Base-by-base conservation (phyloP, 2,113 vertebrate genomes). In the Bolborhynchus lineola region DNA sequence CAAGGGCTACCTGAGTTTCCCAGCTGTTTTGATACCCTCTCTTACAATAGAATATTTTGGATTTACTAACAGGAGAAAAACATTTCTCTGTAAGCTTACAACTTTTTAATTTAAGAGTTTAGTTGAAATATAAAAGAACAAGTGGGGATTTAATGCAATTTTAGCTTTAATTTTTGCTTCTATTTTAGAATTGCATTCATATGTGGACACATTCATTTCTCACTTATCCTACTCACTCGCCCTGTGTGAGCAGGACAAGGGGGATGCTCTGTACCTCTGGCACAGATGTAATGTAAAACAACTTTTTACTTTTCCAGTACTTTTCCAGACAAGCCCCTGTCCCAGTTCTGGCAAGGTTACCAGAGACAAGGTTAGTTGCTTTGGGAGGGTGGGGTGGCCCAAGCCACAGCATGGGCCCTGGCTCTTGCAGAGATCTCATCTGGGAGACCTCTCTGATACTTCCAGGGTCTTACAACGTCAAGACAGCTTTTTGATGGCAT, bases 151-250 rank as follows among this genome's bases (percentile, higher is more conserved):
- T 86, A 92, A 60, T 29, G 68, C 9, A 84, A 47, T 6, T 64
- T 49, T 7, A 60, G 29, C 17, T 71, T 84, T 46, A 46, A 47
- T 33, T 90, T 92, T 91, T 74, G 64, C 49, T 84, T 82, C 24
- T 76, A 0, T 39, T 91, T 79, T 64, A 76, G 35, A 67, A 63
- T 11, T 63, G 12, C 25, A 55, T 71, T 87, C 20, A 5, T 23
- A 17, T 5, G 29, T 60, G 28, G 39, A 31, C 28, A 8, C 14
- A 1, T 28, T 63, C 0, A 0, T 25, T 64, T 78, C 33, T 31
- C n/a, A 62, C 16, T 39, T 72, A 8, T 21, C n/a, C 42, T 21
- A n/a, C 42, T 75, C 29, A 5, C 25, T n/a, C 1, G 0, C 28
- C 24, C 13, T 9, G n/a, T 31, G 16, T 11, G 44, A 52, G 65